These are phyloP conservation scores for Toxotes chatareus DNA, from an alignment of 2,113 vertebrate species.

Conservation along the genomic window DNA sequence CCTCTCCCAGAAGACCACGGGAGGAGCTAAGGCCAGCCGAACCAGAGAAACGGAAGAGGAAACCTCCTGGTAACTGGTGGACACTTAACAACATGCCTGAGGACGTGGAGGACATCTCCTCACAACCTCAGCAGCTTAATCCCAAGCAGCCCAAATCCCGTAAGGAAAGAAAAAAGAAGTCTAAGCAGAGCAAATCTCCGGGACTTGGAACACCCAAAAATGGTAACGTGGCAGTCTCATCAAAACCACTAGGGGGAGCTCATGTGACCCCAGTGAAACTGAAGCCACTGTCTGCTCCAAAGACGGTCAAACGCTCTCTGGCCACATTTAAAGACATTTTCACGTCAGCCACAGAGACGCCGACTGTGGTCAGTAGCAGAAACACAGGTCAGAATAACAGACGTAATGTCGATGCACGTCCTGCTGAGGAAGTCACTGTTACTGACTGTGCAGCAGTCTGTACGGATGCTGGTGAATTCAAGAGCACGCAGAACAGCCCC, in stretches of 20 bases:
- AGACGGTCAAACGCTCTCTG: slow-evolving; percentile 64
- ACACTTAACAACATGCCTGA: neutral
- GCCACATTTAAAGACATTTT: slow-evolving; percentile 64
- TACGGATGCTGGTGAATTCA: neutral
- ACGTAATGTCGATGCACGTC: neutral
- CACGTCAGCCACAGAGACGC: neutral
- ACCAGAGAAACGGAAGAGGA: slow-evolving; percentile 61
- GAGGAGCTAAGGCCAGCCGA: neutral
- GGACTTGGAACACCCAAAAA: slow-evolving; percentile 32
- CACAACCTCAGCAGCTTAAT: slow-evolving; percentile 5
- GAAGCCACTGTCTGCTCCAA: slow-evolving; percentile 26
- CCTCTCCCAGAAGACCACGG: neutral
- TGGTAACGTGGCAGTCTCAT: neutral
- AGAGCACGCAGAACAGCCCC: neutral
- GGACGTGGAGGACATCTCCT: neutral
- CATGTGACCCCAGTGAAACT: neutral
- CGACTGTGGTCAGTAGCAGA: neutral
- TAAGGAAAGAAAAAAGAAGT: neutral
- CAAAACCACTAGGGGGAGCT: slow-evolving; percentile 35
- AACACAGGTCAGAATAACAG: neutral
- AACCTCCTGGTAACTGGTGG: slow-evolving; percentile 68
- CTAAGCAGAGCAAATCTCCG: slow-evolving; percentile 23
- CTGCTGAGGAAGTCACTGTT: neutral
- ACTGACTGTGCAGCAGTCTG: neutral
- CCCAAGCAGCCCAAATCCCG: slow-evolving; percentile 15